Conservation (phyloP, 2,113 vertebrate species). For the Lutjanus erythropterus region DNA sequence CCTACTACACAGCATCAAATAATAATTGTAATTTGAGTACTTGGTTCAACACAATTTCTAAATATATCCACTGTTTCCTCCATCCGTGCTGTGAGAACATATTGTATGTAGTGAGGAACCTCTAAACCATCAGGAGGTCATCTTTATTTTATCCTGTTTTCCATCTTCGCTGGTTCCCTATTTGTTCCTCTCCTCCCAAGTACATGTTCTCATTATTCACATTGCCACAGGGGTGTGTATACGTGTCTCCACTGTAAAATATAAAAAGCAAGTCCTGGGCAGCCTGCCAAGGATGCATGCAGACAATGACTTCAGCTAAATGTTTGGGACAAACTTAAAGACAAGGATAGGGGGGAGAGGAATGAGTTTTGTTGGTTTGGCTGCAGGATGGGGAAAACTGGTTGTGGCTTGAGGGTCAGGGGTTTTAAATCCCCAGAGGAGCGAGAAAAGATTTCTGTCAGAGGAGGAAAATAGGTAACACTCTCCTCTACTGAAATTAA, state of each 20-base stretch:
- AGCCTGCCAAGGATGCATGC: conserved; percentile 57
- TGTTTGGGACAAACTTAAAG: conserved; percentile 59
- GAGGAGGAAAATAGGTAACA: conserved; percentile 14
- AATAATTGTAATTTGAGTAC: neutral
- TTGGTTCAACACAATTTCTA: neutral
- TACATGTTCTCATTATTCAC: conserved; percentile 73
- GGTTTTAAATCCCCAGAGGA: conserved; percentile 5
- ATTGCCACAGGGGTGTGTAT: conserved; percentile 59
- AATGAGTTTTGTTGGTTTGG: neutral
- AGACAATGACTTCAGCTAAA: conserved; percentile 56
- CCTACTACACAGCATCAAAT: neutral
- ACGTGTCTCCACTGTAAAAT: conserved; percentile 63
- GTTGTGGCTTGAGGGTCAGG: conserved; percentile 5
- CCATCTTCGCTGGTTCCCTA: conserved; percentile 48
- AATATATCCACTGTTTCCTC: conserved; percentile 8
- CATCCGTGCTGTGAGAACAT: conserved; percentile 14
- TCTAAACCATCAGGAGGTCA: conserved; percentile 53
- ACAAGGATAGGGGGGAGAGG: conserved; percentile 7
- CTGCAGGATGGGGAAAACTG: neutral
- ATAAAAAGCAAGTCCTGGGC: conserved; percentile 49
- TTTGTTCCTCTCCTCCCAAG: conserved; percentile 68
- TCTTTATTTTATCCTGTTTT: conserved; percentile 64
- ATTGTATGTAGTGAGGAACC: neutral
- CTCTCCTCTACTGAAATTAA: conserved; percentile 15
- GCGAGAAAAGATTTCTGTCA: neutral